Evolutionary conservation across 2,888 invertebrate genomes (phyloP).

Genomic region (Resseliella maxima): DNA sequence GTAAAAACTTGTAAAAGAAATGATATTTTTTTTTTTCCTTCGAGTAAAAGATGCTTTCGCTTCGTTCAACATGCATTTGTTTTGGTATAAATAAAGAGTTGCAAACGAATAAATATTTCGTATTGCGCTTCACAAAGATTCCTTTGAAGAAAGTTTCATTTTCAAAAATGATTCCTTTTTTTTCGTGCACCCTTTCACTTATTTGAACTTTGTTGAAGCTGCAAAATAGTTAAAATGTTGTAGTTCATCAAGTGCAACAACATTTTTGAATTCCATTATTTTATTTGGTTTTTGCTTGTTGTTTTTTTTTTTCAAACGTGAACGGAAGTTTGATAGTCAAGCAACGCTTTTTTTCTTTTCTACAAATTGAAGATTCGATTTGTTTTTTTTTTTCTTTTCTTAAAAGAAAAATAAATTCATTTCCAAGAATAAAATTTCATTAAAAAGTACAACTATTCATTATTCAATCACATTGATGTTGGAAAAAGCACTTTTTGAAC

Average conservation of each 20-base stretch:
- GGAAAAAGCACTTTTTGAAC: not conserved
- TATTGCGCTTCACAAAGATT: not conserved
- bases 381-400: not conserved
- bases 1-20: not conserved
- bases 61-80: not conserved
- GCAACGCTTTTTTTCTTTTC: not conserved
- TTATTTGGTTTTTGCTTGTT: not conserved
- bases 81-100: too few species aligned
- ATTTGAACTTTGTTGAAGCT: not conserved
- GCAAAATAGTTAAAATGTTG: not conserved
- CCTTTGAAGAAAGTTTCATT: not conserved
- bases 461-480: not conserved
- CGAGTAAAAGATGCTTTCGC: not conserved
- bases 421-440: not conserved
- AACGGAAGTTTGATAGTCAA: not conserved
- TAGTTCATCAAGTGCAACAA: not conserved
- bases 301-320: not conserved
- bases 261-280: slow-evolving; percentile 7
- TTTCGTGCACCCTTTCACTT: not conserved
- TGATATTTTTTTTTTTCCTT: too few species aligned
- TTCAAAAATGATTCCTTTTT: not conserved
- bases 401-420: not conserved
- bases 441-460: not conserved
- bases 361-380: not conserved
- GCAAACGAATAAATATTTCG: not conserved